phyloP scores from a whole-genome alignment of 2,113 vertebrate genomes.

The Pangasianodon hypophthalmus region DNA sequence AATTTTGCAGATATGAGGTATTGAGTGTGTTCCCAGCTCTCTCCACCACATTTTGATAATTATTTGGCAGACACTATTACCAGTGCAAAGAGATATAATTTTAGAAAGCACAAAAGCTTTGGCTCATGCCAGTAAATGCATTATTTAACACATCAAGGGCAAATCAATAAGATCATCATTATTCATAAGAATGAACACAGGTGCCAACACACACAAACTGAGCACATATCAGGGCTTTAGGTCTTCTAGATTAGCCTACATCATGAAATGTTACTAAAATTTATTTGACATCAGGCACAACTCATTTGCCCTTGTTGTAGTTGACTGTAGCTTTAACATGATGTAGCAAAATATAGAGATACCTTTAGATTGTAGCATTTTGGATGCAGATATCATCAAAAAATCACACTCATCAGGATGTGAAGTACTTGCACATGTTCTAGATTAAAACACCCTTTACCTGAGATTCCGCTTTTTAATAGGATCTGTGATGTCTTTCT shows the following conservation, averaged over 20 bases:
- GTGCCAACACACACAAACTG: constrained; percentile 15
- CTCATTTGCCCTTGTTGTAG: constrained; percentile 74
- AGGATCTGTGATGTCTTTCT: constrained; percentile 49
- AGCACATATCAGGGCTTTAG: constrained; percentile 37
- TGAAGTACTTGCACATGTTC: constrained; percentile 76
- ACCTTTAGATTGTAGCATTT: constrained; percentile 76
- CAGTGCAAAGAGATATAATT: constrained; percentile 60
- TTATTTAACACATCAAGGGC: constrained; percentile 38
- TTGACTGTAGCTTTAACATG: constrained; percentile 80
- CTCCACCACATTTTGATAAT: constrained; percentile 49
- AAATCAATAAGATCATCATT: constrained; percentile 32
- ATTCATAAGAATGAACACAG: constrained; percentile 19
- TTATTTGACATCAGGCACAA: constrained; percentile 77
- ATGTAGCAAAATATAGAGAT: constrained; percentile 77
- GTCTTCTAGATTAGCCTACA: not conserved
- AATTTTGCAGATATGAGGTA: constrained; percentile 35
- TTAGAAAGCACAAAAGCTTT: constrained; percentile 74
- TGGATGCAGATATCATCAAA: constrained; percentile 67
- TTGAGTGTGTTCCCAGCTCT: constrained; percentile 15
- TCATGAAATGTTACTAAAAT: not conserved
- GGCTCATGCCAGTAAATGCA: constrained; percentile 56
- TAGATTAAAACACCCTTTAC: constrained; percentile 70
- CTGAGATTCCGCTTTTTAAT: constrained; percentile 43
- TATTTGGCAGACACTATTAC: constrained; percentile 47
- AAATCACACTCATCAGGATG: constrained; percentile 58